phyloP scores from a whole-genome alignment of 53 echinoderm and acorn worm genomes.

The Echinarachnius parma region DNA sequence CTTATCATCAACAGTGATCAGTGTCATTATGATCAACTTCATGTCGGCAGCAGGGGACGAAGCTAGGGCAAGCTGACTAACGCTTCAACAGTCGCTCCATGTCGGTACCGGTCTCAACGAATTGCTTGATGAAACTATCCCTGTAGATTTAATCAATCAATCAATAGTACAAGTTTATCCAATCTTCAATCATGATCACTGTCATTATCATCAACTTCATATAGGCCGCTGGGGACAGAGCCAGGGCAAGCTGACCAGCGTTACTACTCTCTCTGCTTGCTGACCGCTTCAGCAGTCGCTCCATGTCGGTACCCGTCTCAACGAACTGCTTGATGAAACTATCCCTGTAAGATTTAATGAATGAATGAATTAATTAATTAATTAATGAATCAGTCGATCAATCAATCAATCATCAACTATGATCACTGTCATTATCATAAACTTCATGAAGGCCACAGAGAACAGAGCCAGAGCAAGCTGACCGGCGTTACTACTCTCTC shows the following conservation, averaged over 20 bases:
- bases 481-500: constrained; percentile 48
- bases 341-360: constrained; percentile 55
- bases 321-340: constrained; percentile 98
- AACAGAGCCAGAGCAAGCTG: constrained; percentile 38
- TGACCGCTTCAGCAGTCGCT: constrained; percentile 81
- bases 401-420: too few relatives aligned
- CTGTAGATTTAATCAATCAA: too few relatives aligned
- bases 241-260: neutral
- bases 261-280: constrained; percentile 65
- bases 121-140: constrained; percentile 96
- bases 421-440: too few relatives aligned
- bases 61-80: neutral
- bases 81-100: constrained; percentile 91
- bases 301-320: constrained; percentile 92
- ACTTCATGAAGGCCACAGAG: constrained; percentile 27
- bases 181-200: too few relatives aligned
- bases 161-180: too few relatives aligned
- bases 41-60: constrained; percentile 12
- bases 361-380: neutral
- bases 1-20: too few relatives aligned
- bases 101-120: constrained; percentile 92
- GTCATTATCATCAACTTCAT: constrained; percentile 17
- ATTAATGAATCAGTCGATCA: neutral
- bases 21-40: constrained; percentile 14
- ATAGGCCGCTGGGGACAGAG: constrained; percentile 5